phyloP scores from a whole-genome alignment of 2,797 vertebrate genomes.

The Etheostoma nigrum region DNA sequence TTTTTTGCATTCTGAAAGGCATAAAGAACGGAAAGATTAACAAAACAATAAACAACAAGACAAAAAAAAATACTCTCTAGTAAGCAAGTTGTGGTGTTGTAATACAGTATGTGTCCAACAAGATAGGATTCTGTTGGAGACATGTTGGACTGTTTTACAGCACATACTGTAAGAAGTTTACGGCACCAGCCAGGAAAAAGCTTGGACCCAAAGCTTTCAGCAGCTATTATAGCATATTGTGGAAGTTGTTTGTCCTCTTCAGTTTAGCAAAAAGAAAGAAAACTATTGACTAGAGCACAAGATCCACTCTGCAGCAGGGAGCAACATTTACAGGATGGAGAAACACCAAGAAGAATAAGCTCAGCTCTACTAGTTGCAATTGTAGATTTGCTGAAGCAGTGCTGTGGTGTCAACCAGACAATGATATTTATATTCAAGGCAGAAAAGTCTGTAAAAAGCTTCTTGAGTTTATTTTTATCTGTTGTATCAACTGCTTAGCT shows the following conservation, averaged over 20 bases:
- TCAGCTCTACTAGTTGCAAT: too few species aligned
- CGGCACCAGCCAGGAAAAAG: neutral
- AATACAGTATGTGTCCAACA: neutral
- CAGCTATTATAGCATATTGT: slow-evolving; percentile 7
- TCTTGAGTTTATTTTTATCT: neutral
- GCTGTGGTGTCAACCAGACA: too few species aligned
- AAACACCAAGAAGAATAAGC: too few species aligned
- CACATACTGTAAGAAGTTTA: neutral
- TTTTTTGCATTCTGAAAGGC: neutral
- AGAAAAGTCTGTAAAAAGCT: too few species aligned
- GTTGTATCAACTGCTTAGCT: neutral
- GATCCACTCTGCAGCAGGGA: neutral
- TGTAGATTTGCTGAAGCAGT: too few species aligned
- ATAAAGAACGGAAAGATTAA: neutral
- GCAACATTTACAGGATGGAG: neutral
- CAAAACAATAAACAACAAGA: neutral
- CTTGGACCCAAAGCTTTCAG: slow-evolving; percentile 6
- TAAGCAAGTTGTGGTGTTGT: neutral
- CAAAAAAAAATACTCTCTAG: neutral
- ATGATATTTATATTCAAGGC: too few species aligned
- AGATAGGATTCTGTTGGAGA: neutral
- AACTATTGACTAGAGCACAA: neutral
- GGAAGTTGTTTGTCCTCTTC: neutral
- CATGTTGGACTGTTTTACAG: neutral
- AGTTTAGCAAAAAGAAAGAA: neutral